phyloP scores from a whole-genome alignment of 2,113 vertebrate genomes.

The Arothron firmamentum region DNA sequence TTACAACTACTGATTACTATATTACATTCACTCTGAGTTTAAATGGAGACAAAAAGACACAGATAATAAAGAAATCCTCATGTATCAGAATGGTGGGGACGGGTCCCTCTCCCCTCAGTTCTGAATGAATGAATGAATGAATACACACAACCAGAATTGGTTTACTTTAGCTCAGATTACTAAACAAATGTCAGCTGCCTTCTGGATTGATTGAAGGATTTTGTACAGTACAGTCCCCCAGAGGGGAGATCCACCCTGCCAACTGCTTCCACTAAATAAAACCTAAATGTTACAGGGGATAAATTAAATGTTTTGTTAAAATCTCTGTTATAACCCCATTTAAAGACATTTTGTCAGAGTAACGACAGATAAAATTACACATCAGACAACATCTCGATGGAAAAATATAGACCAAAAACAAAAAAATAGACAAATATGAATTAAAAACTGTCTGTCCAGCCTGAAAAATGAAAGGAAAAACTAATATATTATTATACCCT shows the following conservation, averaged over 20 bases:
- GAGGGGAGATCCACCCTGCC: conserved; percentile 21
- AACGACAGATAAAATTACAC: conserved; percentile 32
- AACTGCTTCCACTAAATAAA: conserved; percentile 33
- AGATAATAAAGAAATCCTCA: conserved; percentile 49
- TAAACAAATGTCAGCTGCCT: conserved; percentile 60
- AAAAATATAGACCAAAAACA: conserved; percentile 44
- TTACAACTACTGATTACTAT: conserved; percentile 80
- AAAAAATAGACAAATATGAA: conserved; percentile 43
- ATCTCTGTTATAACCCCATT: too few species aligned
- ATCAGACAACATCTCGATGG: conserved; percentile 37
- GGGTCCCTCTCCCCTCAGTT: background rate
- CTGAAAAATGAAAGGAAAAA: conserved; percentile 44
- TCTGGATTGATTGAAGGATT: conserved; percentile 26
- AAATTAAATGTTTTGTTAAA: background rate
- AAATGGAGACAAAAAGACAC: conserved; percentile 62
- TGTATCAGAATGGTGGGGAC: conserved; percentile 20
- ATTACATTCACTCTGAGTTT: conserved; percentile 77
- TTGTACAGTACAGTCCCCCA: conserved; percentile 25
- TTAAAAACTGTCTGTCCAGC: conserved; percentile 56
- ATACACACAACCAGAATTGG: background rate
- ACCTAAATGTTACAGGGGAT: conserved; percentile 1
- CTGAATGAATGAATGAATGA: conserved; percentile 31
- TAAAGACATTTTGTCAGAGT: conserved; percentile 25
- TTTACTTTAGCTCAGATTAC: conserved; percentile 15
- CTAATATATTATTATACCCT: conserved; percentile 64